These are phyloP conservation scores for Brachyrhaphis roseni DNA, from an alignment of 2,797 vertebrate species.

Conservation along the genomic window DNA sequence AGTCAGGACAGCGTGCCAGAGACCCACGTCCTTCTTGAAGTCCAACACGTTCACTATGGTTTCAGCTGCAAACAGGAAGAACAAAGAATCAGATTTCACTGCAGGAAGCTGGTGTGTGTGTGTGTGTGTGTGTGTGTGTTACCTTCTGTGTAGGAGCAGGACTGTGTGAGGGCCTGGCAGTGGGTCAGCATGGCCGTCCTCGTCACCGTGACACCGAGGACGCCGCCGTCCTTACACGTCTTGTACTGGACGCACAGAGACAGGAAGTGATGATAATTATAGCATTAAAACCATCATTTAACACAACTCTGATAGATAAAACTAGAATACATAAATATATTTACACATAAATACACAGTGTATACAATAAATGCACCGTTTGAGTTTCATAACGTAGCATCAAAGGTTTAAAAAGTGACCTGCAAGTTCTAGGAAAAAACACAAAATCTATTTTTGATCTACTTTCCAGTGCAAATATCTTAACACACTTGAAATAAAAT, in stretches of 20 bases:
- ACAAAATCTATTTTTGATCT: too few relatives aligned
- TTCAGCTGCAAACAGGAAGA: slow-evolving; percentile 83
- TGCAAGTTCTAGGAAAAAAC: background rate
- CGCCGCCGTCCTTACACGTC: slow-evolving; percentile 97
- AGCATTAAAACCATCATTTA: background rate
- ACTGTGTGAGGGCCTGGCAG: slow-evolving; percentile 95
- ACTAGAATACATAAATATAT: background rate
- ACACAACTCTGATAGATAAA: background rate
- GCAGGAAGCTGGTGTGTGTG: background rate
- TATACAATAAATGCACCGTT: background rate
- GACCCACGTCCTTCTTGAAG: slow-evolving; percentile 98
- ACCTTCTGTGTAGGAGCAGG: slow-evolving; percentile 96
- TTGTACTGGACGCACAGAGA: slow-evolving; percentile 86
- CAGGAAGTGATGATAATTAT: background rate
- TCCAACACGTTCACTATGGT: slow-evolving; percentile 98
- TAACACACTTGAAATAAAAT: too few relatives aligned
- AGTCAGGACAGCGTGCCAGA: slow-evolving; percentile 96
- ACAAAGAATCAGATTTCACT: background rate
- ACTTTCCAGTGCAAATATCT: too few relatives aligned
- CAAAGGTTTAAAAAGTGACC: background rate
- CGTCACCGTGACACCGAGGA: slow-evolving; percentile 91
- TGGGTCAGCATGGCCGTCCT: slow-evolving; percentile 92
- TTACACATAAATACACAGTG: background rate
- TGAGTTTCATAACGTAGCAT: background rate
- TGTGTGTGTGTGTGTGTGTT: slow-evolving; percentile 13